Base-by-base conservation (phyloP, 1,140 invertebrate genomes). In the Rhagoletis pomonella region DNA sequence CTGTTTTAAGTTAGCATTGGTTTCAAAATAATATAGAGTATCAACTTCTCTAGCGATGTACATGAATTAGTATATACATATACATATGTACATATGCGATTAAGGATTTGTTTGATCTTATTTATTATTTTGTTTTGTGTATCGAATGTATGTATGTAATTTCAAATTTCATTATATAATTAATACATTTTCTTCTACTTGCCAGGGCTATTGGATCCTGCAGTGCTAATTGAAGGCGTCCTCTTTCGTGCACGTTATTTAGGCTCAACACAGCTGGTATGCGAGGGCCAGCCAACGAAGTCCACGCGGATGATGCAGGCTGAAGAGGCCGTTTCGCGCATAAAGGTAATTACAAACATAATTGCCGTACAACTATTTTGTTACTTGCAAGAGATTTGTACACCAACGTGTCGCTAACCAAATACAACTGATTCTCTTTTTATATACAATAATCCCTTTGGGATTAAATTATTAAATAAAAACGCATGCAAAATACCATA, bases 221-320 rank as follows among this genome's bases (percentile, higher is more conserved):
- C 97, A 98, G 97, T 98, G 86, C 95, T 99, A 89, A 99, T 99
- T 93, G 98, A 99, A 94, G 98, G 99, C 47, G 98, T 99, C 14
- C 93, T 99, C 84, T 99, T 99, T 94, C 96, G 98, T 81, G 98
- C 98, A n/a, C 95, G 97, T 58, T 99, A 99, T 93, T 95, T 99
- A 69, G 99, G 99, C 88, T 99, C 98, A 14, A 99, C 98, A 2
- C 99, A 99, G 93, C 95, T 99, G 69, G 97, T 99, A 29, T 99
- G 98, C 91, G 98, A 99, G 92, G 98, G 98, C 3, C 97, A 99
- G 91, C 98, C 98, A 0, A 99, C 98, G 0, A 99, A 99, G 94
- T 97, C 98, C 1, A 99, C 98, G 10, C 95, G 99, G 88, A 99
- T 99, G 98, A 97, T 99, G 94, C 99, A 99, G 92, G 99, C 99